Evolutionary conservation across 2,888 invertebrate genomes (phyloP), one percentile per base, ranked within the genome.

Genomic region (Thymelicus lineola): DNA sequence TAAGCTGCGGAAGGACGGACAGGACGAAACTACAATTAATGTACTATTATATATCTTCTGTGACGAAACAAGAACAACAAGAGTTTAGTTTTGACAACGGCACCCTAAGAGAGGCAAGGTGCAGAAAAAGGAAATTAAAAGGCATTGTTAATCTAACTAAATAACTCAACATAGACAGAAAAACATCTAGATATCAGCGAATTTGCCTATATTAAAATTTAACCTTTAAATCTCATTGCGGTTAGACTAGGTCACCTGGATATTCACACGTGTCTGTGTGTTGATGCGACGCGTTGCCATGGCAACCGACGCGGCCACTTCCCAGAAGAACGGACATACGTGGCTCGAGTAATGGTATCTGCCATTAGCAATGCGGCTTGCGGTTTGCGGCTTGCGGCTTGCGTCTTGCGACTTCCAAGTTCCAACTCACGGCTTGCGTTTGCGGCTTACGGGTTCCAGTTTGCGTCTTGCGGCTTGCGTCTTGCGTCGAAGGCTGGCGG

Each of bases 211-310:
- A 17, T 17, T 17, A 35, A 10, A 20, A 14, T 55, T 35, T 28
- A 35, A 55, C 58, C 58, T 58, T 38, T 9, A 35, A 46, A 61
- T 66, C 65, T 36, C 71, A 75, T 71, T 64, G 68, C 63, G 70
- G 61, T 61, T 58, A 28, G 57, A 68, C 62, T 74, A 80, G 86
- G 86, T 91, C 91, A 92, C 89, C 91, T 91, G 91, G 81, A 86
- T 85, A 84, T 84, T 89, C 90, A 87, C 91, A 90, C 86, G 77
- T 80, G 79, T 75, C 73, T 81, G 71, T 75, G 83, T 93, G 93
- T 93, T 93, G 91, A 93, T 93, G 93, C 93, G 93, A 77, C 92
- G 86, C 85, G 93, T 93, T 83, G 85, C 80, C 86, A 90, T 89
- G 86, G 80, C 81, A 75, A 91, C 91, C 83, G 80, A 71, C 85